phyloP scores from a whole-genome alignment of 2,113 vertebrate species.

The Tetrao urogallus region DNA sequence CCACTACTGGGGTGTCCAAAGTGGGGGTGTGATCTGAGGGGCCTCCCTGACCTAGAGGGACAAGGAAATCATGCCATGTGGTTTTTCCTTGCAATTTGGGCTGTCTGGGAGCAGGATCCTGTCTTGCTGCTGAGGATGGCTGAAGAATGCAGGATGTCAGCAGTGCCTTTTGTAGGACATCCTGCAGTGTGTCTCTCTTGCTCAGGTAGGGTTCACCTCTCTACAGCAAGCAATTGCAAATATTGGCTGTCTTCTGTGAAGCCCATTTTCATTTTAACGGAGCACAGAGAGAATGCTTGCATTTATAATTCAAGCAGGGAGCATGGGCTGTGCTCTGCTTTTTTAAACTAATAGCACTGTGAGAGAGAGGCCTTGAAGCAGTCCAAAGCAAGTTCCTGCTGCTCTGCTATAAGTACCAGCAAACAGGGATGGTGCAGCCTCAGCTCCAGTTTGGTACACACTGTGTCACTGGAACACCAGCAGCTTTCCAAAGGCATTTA shows the following conservation, averaged over 20 bases:
- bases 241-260: not conserved
- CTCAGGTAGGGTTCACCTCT: not conserved
- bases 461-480: not conserved
- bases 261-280: not conserved
- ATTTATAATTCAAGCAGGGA: slow-evolving; percentile 6
- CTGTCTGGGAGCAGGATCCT: not conserved
- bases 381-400: not conserved
- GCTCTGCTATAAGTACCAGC: slow-evolving; percentile 24
- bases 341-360: not conserved
- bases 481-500: not conserved
- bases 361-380: slow-evolving; percentile 26
- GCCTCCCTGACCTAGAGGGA: not conserved
- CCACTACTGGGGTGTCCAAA: no score
- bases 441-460: not conserved
- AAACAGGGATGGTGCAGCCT: not conserved
- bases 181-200: not conserved
- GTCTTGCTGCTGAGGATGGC: not conserved
- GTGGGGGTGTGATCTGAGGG: no score
- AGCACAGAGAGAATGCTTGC: not conserved
- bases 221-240: not conserved
- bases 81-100: not conserved
- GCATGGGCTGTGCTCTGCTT: not conserved
- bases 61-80: not conserved
- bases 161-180: not conserved
- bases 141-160: not conserved